These are phyloP conservation scores for Stenolophus ochropezus DNA, from an alignment of 2,888 invertebrate species.

Conservation along the genomic window DNA sequence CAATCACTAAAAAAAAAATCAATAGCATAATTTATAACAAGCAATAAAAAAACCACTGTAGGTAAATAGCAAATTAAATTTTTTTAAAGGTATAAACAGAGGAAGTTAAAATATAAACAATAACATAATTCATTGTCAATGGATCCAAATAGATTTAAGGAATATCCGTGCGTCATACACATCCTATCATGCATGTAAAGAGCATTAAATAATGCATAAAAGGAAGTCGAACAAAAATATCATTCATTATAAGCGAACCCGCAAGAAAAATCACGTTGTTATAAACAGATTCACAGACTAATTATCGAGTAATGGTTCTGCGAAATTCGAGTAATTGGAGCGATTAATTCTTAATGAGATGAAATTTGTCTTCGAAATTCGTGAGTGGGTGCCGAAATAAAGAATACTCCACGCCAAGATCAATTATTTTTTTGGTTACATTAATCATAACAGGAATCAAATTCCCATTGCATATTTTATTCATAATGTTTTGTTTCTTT, in stretches of 20 bases:
- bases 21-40: background rate
- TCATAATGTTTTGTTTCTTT: too few relatives aligned
- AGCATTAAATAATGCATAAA: background rate
- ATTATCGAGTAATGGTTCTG: slow-evolving; percentile 5
- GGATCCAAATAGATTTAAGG: background rate
- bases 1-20: background rate
- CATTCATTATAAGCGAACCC: background rate
- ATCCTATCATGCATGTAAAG: background rate
- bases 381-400: background rate
- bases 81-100: background rate
- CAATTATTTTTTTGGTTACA: background rate
- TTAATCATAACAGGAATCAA: background rate
- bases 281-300: slow-evolving; percentile 3
- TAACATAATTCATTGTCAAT: background rate
- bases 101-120: background rate
- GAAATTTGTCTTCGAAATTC: background rate
- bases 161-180: slow-evolving; percentile 13
- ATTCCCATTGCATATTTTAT: background rate
- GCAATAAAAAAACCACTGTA: slow-evolving; percentile 4
- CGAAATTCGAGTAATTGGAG: background rate
- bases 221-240: slow-evolving; percentile 14
- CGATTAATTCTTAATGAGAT: background rate
- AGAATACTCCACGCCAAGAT: background rate
- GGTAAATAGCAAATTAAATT: background rate
- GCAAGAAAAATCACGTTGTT: slow-evolving; percentile 2